These are phyloP conservation scores for Hylaea fasciaria DNA, from an alignment of 2,888 invertebrate genomes.

Conservation along the genomic window DNA sequence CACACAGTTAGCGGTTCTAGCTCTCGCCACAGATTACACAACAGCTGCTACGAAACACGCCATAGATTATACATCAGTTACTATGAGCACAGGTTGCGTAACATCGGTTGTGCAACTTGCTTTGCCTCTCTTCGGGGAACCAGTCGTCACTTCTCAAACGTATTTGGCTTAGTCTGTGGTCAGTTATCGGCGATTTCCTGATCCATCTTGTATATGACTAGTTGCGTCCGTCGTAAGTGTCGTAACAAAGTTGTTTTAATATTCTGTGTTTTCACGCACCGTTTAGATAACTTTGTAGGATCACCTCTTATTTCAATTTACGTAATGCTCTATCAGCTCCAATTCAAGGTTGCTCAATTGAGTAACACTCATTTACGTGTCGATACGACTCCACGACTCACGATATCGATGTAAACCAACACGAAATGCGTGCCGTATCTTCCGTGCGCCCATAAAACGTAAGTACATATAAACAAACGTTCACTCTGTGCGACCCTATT, in stretches of 20 bases:
- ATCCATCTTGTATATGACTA: background rate
- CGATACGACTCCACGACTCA: slow-evolving; percentile 23
- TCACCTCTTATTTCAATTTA: slow-evolving; percentile 19
- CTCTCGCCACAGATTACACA: slow-evolving; percentile 14
- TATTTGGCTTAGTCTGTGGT: slow-evolving; percentile 31
- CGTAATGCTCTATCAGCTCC: slow-evolving; percentile 25
- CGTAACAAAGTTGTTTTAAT: background rate
- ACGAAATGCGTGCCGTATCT: slow-evolving; percentile 49
- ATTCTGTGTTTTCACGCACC: background rate
- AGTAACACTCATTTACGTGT: slow-evolving; percentile 38
- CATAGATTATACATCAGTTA: slow-evolving; percentile 14
- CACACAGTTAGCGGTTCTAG: slow-evolving; percentile 42
- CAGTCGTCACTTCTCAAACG: slow-evolving; percentile 27
- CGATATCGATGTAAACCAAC: slow-evolving; percentile 32
- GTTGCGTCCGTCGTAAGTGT: background rate
- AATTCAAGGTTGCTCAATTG: slow-evolving; percentile 34
- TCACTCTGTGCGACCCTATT: slow-evolving; percentile 60
- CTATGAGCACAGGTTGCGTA: slow-evolving; percentile 42
- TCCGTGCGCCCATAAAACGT: slow-evolving; percentile 39
- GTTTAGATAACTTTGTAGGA: background rate
- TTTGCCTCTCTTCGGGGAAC: slow-evolving; percentile 21
- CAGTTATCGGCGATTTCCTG: slow-evolving; percentile 17
- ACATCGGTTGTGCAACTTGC: slow-evolving; percentile 47
- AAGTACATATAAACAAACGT: slow-evolving; percentile 39
- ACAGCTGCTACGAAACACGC: slow-evolving; percentile 5